phyloP scores from a whole-genome alignment of 2,888 invertebrate species.

The Phortica okadai region DNA sequence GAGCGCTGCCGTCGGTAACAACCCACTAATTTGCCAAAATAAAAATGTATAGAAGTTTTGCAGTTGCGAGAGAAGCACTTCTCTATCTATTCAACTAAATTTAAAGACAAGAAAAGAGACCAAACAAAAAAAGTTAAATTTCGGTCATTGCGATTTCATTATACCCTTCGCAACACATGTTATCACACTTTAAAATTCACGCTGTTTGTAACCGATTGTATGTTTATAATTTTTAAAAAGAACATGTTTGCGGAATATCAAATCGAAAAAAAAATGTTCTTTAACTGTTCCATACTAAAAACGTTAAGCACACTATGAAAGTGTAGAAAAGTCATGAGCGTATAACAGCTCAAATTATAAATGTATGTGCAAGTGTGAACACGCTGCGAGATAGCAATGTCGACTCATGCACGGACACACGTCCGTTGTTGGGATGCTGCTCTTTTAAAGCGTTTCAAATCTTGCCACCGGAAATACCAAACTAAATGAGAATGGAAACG shows the following conservation, averaged over 20 bases:
- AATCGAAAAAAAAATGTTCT: too few species aligned
- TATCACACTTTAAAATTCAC: too few species aligned
- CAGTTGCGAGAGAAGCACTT: neutral
- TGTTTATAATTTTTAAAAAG: too few species aligned
- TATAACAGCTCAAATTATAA: slow-evolving; percentile 1
- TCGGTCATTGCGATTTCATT: too few species aligned
- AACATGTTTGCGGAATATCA: too few species aligned
- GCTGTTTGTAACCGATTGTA: too few species aligned
- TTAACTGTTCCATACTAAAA: too few species aligned
- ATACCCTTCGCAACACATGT: too few species aligned
- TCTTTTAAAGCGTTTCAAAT: too few species aligned
- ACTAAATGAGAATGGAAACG: slow-evolving; percentile 11
- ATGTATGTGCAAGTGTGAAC: neutral
- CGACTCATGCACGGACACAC: neutral
- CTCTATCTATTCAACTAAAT: neutral
- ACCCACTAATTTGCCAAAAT: neutral
- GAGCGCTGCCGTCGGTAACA: too few species aligned
- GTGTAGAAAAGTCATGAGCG: neutral
- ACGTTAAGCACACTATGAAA: too few species aligned
- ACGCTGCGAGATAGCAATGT: neutral
- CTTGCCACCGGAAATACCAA: neutral
- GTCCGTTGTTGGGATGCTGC: too few species aligned
- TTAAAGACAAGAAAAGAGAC: neutral
- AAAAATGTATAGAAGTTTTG: neutral
- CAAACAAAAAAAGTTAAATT: neutral